Evolutionary conservation across 2,797 vertebrate genomes (phyloP).

Genomic region (Poecilia velifera): DNA sequence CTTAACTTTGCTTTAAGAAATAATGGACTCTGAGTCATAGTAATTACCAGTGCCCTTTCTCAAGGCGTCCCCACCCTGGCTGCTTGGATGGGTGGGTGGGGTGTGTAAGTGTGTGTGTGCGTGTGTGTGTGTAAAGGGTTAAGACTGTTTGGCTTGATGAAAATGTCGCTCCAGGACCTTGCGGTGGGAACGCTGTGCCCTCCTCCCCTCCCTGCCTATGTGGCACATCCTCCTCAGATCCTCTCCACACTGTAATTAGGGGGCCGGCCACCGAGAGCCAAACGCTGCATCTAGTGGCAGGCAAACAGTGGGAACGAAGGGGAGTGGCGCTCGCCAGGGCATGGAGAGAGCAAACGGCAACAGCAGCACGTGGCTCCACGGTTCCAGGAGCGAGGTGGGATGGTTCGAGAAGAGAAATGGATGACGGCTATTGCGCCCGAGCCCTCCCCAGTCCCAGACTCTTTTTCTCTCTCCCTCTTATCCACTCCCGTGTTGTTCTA

Average conservation of each 20-base stretch:
- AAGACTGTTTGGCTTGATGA: conserved; percentile 75
- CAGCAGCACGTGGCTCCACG: conserved; percentile 72
- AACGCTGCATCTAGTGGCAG: conserved; percentile 68
- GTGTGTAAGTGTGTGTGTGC: conserved; percentile 31
- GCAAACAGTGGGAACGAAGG: conserved; percentile 72
- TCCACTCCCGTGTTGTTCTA: conserved; percentile 81
- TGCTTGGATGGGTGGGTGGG: conserved; percentile 56
- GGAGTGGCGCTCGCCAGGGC: conserved; percentile 68
- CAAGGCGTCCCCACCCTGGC: conserved; percentile 61
- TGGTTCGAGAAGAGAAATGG: conserved; percentile 48
- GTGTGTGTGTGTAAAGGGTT: conserved; percentile 59
- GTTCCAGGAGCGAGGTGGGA: conserved; percentile 74
- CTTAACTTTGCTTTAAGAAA: conserved; percentile 23
- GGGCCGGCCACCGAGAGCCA: conserved; percentile 73
- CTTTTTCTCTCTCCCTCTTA: conserved; percentile 65
- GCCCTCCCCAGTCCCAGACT: conserved; percentile 57
- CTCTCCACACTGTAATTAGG: conserved; percentile 84
- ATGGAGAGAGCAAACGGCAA: conserved; percentile 67
- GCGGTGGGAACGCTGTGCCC: conserved; percentile 82
- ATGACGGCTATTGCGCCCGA: conserved; percentile 62
- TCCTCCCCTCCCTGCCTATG: conserved; percentile 82
- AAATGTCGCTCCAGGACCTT: conserved; percentile 79
- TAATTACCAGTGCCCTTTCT: conserved; percentile 60
- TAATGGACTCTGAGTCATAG: conserved; percentile 31
- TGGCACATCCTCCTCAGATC: conserved; percentile 86